Conservation (phyloP, 2,113 vertebrate genomes). For the Anas platyrhynchos region DNA sequence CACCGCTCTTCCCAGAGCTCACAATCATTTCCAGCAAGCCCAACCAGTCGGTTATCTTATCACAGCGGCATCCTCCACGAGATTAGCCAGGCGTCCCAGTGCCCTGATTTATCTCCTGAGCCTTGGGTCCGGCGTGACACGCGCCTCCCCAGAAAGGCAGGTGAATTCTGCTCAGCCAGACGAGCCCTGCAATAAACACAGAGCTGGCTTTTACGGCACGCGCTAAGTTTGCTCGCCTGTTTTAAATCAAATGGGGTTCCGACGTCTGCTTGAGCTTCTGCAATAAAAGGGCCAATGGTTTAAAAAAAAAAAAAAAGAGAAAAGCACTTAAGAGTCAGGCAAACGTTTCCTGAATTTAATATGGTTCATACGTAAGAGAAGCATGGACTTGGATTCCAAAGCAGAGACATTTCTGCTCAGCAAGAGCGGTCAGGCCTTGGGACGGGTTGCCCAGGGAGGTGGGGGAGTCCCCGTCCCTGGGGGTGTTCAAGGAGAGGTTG, state of each 20-base stretch:
- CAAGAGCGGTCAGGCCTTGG: no score
- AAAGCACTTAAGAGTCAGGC: not conserved
- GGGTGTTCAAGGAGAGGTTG: no score
- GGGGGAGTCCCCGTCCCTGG: no score
- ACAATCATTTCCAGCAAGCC: not conserved
- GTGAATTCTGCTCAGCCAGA: not conserved
- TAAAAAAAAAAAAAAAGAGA: not conserved
- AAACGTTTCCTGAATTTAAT: not conserved
- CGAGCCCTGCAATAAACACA: not conserved
- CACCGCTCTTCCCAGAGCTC: not conserved
- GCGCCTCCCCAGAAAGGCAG: not conserved
- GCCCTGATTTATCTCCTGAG: not conserved
- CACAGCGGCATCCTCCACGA: not conserved
- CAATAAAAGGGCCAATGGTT: not conserved
- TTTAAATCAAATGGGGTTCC: not conserved
- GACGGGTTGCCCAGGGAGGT: no score
- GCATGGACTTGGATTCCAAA: not conserved
- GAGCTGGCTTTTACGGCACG: not conserved
- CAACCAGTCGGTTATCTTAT: not conserved
- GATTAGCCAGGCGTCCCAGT: not conserved
- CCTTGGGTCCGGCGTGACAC: not conserved
- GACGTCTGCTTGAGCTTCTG: not conserved
- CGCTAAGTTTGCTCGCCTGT: not conserved
- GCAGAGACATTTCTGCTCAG: no score
- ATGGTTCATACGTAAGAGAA: fast-evolving